Conservation (phyloP, 2,797 vertebrate genomes). For the Melanotaenia maccullochi region DNA sequence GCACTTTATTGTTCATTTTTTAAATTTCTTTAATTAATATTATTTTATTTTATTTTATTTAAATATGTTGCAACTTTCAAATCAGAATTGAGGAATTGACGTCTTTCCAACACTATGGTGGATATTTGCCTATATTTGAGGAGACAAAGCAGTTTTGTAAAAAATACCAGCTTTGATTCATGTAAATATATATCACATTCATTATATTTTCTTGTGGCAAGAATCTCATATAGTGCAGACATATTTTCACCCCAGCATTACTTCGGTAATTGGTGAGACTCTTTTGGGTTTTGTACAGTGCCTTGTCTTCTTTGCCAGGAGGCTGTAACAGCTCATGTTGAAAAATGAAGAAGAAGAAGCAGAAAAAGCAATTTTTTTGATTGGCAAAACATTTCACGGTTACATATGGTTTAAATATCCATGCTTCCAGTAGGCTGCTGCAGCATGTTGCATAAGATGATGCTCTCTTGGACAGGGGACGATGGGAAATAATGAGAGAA, state of each 20-base stretch:
- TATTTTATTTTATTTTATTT: too few species aligned
- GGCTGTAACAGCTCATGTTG: constrained; percentile 5
- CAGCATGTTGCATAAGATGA: not conserved
- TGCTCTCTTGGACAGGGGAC: not conserved
- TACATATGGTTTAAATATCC: not conserved
- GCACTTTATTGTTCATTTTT: not conserved
- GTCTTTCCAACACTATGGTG: not conserved
- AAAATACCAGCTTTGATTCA: not conserved
- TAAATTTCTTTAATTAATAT: not conserved
- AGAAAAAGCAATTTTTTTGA: constrained; percentile 6
- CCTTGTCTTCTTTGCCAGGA: not conserved
- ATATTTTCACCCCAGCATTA: not conserved
- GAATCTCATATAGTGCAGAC: not conserved
- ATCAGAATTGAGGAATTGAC: not conserved
- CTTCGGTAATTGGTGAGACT: not conserved
- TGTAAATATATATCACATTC: not conserved
- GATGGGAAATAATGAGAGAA: not conserved
- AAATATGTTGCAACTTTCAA: not conserved
- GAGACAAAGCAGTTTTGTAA: not conserved
- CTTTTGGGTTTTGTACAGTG: not conserved
- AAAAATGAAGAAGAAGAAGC: not conserved
- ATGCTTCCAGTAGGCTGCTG: not conserved
- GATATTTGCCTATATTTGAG: not conserved
- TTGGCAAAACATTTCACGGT: constrained; percentile 8
- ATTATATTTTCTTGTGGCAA: not conserved